Base-by-base conservation (phyloP, 2,113 vertebrate species). In the Nyctibius bracteatus region DNA sequence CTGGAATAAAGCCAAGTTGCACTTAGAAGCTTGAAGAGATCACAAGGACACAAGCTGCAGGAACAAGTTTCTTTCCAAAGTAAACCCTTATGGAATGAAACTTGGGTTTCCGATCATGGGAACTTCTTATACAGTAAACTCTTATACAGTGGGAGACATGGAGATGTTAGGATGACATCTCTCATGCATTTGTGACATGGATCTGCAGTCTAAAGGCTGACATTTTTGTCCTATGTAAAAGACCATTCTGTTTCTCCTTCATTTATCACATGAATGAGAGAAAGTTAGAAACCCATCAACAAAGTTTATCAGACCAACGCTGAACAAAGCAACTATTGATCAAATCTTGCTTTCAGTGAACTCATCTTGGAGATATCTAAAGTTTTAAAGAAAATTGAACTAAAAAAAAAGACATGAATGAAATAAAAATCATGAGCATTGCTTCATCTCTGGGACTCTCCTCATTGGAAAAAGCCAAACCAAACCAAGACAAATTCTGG, bases 31-130 rank as follows among this genome's bases (percentile, higher is more conserved):
- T 80, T 39, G 35, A 90, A 67, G 72, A 88, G 44, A 39, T 93
- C 92, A 78, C 51, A 21, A 3, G 44, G 63, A 47, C 51, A 67
- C 5, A 37, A 86, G 68, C 88, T 88, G 71, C 35, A 89, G 44
- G 91, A 86, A 33, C 27, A 47, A 92, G 9, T 41, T 91, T 59
- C 80, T 84, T 78, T 96, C 94, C 96, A 96, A 96, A 95, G 80
- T 93, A 96, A 97, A 92, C 35, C 39, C 51, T 35, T n/a, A 51
- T 25, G 95, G 92, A 95, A 97, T 86, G 86, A 95, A 70, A 79
- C 35, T 88, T 47, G 59, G 43, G 63, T 33, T 95, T 90, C 59
- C 1, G 14, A 72, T 39, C 89, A 94, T 95, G 95, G 81, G 94
- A 96, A 96, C 8, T 43, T 62, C 41, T 89, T 88, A 21, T 24